Evolutionary conservation across 2,888 invertebrate species (phyloP).

Genomic region (Phoronis australis): DNA sequence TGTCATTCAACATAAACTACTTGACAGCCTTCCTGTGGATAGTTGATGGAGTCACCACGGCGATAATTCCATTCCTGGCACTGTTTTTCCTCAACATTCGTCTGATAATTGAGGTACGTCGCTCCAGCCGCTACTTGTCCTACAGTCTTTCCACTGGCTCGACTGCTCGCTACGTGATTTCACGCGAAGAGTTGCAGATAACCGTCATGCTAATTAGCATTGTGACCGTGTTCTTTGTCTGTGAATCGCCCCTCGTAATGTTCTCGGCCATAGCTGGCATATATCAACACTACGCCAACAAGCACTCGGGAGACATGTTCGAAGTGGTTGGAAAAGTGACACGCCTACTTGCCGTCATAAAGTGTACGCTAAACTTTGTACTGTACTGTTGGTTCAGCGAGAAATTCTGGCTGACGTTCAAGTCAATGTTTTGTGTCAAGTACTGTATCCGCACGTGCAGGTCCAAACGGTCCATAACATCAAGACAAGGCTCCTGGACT

Average conservation of each 20-base stretch:
- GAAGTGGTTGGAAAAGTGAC: constrained; percentile 16
- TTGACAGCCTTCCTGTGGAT: constrained; percentile 24
- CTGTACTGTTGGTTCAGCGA: constrained; percentile 52
- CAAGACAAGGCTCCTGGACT: too few relatives aligned
- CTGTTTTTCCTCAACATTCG: constrained; percentile 37
- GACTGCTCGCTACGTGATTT: constrained; percentile 28
- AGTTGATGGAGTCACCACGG: constrained; percentile 27
- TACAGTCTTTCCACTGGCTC: constrained; percentile 29
- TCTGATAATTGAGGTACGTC: constrained; percentile 42
- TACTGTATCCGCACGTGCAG: too few relatives aligned
- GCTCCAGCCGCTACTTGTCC: constrained; percentile 41
- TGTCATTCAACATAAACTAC: constrained; percentile 21
- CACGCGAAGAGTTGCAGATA: constrained; percentile 42
- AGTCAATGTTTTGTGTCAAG: constrained; percentile 40
- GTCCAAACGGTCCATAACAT: too few relatives aligned
- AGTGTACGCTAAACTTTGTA: constrained; percentile 48
- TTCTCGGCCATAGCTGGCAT: constrained; percentile 15
- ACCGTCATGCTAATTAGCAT: constrained; percentile 47
- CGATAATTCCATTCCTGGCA: constrained; percentile 36
- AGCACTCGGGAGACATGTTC: background rate
- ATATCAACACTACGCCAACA: background rate
- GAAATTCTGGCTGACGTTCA: constrained; percentile 48
- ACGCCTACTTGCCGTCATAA: constrained; percentile 30
- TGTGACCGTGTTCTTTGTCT: constrained; percentile 45
- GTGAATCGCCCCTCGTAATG: constrained; percentile 41